phyloP scores from a whole-genome alignment of 2,797 vertebrate species.

The Sebastes cheni region DNA sequence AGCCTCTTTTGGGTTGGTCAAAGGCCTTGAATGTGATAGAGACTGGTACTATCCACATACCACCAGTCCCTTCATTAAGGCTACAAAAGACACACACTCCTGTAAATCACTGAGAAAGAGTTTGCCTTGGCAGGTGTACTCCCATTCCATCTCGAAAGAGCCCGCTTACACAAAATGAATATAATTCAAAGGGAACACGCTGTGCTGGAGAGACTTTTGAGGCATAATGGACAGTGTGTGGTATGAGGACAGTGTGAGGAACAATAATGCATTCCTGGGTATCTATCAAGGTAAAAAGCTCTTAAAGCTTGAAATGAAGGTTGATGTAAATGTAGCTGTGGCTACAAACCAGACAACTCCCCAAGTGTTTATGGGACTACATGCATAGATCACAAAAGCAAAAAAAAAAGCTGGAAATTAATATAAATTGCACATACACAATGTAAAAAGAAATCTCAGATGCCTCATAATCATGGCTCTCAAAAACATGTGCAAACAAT shows the following conservation, averaged over 20 bases:
- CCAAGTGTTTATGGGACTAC: background rate
- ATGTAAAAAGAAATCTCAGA: background rate
- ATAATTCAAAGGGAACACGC: slow-evolving; percentile 62
- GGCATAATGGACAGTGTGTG: slow-evolving; percentile 39
- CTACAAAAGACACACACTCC: slow-evolving; percentile 70
- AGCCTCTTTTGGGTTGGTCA: slow-evolving; percentile 42
- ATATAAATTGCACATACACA: background rate
- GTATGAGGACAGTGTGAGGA: slow-evolving; percentile 44
- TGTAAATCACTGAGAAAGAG: slow-evolving; percentile 73
- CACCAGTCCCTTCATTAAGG: slow-evolving; percentile 79
- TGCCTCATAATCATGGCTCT: background rate
- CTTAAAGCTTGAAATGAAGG: slow-evolving; percentile 10
- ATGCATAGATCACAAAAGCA: background rate
- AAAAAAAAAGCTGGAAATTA: background rate
- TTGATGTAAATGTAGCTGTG: slow-evolving; percentile 3
- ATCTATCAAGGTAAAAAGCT: slow-evolving; percentile 35
- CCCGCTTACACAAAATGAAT: slow-evolving; percentile 54
- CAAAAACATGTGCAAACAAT: background rate
- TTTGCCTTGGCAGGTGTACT: slow-evolving; percentile 72
- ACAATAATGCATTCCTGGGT: slow-evolving; percentile 38
- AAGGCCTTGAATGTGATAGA: slow-evolving; percentile 77
- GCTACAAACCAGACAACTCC: slow-evolving; percentile 10
- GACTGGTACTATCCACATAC: slow-evolving; percentile 81
- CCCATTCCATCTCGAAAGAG: slow-evolving; percentile 64
- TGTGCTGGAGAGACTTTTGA: slow-evolving; percentile 39